Evolutionary conservation across 2,113 vertebrate species (phyloP).

Genomic region (Ceratotherium simum): DNA sequence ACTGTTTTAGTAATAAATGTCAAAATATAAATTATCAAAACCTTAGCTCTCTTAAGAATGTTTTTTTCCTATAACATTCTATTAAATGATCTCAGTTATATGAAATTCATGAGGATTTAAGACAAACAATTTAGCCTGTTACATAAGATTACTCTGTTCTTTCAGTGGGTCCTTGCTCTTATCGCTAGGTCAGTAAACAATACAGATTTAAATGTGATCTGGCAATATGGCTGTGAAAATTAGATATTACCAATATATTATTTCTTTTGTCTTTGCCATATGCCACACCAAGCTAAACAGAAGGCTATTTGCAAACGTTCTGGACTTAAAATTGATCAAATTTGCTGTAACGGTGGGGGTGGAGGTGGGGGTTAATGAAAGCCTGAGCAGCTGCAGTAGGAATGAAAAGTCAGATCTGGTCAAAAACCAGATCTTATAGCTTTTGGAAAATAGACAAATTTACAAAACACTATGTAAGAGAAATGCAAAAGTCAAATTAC

Average conservation of each 20-base stretch:
- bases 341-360: not conserved
- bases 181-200: not conserved
- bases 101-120: not conserved
- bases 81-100: not conserved
- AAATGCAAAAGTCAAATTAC: not conserved
- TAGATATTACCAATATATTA: not conserved
- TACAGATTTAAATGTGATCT: not conserved
- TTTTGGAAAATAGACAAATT: not conserved
- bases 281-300: not conserved
- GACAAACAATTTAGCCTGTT: not conserved
- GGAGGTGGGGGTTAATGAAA: not conserved
- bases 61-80: not conserved
- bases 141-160: not conserved
- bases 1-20: not conserved
- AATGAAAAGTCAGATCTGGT: not conserved
- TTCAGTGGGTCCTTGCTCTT: not conserved
- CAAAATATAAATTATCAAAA: slow-evolving; percentile 7
- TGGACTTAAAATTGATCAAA: not conserved
- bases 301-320: not conserved
- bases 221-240: not conserved
- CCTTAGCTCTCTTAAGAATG: not conserved
- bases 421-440: not conserved
- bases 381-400: not conserved
- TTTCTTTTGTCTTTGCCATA: not conserved
- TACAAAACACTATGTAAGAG: not conserved